Evolutionary conservation across 2,797 vertebrate genomes (phyloP).

Genomic region (Decapterus maruadsi): DNA sequence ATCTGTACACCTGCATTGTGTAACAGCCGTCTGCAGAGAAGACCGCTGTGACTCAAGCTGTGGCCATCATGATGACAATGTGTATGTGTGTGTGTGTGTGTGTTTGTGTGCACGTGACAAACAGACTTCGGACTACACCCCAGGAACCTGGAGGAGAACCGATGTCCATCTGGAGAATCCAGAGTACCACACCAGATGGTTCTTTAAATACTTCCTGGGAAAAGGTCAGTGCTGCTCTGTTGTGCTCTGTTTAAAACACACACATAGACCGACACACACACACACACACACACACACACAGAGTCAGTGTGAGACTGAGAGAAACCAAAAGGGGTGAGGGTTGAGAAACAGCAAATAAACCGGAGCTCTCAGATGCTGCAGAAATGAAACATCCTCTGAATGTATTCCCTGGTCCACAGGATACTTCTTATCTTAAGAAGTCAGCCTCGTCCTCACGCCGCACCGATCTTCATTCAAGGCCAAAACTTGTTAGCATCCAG

Average conservation of each 20-base stretch:
- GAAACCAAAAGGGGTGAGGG: not conserved
- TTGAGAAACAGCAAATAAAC: not conserved
- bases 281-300: slow-evolving; percentile 2
- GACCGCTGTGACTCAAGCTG: slow-evolving; percentile 58
- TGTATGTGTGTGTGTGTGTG: slow-evolving; percentile 26
- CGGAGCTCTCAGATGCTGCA: slow-evolving; percentile 10
- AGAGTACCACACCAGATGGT: slow-evolving; percentile 99
- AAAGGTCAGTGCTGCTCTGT: slow-evolving; percentile 89
- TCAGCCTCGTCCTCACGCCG: slow-evolving; percentile 42
- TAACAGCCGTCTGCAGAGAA: slow-evolving; percentile 42
- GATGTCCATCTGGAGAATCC: slow-evolving; percentile 99
- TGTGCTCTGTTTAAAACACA: slow-evolving; percentile 39
- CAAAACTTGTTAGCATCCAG: slow-evolving; percentile 51
- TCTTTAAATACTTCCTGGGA: slow-evolving; percentile 99
- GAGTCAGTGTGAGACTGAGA: slow-evolving; percentile 24
- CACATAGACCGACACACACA: not conserved
- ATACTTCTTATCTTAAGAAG: slow-evolving; percentile 35
- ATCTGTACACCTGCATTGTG: slow-evolving; percentile 34
- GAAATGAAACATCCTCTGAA: slow-evolving; percentile 35
- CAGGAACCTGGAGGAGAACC: slow-evolving; percentile 96
- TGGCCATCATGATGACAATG: slow-evolving; percentile 57
- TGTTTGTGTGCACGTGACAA: slow-evolving; percentile 49
- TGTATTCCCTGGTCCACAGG: slow-evolving; percentile 24
- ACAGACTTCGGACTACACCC: slow-evolving; percentile 89
- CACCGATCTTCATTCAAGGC: slow-evolving; percentile 40